Conservation (phyloP, 2,888 invertebrate species). For the Gandaritis pyraliata region DNA sequence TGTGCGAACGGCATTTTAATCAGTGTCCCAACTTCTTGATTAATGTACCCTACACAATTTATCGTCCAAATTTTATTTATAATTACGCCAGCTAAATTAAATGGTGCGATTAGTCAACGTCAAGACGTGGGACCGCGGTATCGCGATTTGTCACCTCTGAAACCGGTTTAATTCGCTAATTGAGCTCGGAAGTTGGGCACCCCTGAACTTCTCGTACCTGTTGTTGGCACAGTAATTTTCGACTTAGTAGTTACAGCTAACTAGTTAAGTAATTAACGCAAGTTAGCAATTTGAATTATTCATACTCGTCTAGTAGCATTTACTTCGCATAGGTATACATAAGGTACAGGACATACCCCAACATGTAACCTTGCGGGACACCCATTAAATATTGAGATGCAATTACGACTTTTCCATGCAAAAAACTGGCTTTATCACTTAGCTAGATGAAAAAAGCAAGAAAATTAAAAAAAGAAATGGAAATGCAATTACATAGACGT, state of each 20-base stretch:
- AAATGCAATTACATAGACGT: slow-evolving; percentile 57
- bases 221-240: slow-evolving; percentile 70
- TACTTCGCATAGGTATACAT: slow-evolving; percentile 27
- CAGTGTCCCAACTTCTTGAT: slow-evolving; percentile 86
- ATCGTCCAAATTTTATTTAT: slow-evolving; percentile 84
- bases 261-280: slow-evolving; percentile 63
- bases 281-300: slow-evolving; percentile 61
- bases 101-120: slow-evolving; percentile 81
- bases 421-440: slow-evolving; percentile 41
- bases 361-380: slow-evolving; percentile 44
- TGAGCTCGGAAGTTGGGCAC: slow-evolving; percentile 74
- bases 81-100: slow-evolving; percentile 82
- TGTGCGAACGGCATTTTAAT: slow-evolving; percentile 83
- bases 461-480: slow-evolving; percentile 54
- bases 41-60: slow-evolving; percentile 81
- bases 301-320: slow-evolving; percentile 41
- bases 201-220: slow-evolving; percentile 66
- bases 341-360: slow-evolving; percentile 33
- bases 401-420: slow-evolving; percentile 28
- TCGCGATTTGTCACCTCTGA: slow-evolving; percentile 82
- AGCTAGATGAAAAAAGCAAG: slow-evolving; percentile 50
- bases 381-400: slow-evolving; percentile 36
- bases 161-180: slow-evolving; percentile 80
- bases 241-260: slow-evolving; percentile 60
- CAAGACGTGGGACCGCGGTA: slow-evolving; percentile 71